Base-by-base conservation (phyloP, 2,888 invertebrate genomes). In the Unio pictorum region DNA sequence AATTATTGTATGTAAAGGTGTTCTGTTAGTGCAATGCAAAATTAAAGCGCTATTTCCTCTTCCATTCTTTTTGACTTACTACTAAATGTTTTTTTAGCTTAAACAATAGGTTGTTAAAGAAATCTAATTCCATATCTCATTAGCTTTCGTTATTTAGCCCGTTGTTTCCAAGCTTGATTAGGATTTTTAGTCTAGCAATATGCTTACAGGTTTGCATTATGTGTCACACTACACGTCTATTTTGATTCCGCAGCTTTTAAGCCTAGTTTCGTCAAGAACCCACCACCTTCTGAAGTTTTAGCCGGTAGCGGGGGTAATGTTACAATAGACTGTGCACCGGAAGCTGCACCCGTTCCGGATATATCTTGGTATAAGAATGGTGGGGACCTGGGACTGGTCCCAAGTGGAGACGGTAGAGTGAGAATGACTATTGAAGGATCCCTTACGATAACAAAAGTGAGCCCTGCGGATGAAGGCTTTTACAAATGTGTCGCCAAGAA, bases 361-460 rank as follows among this genome's bases (percentile, higher is more conserved):
- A 96, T 96, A 86, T 93, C 93, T 58, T 98, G 98, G 98, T 95
- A 94, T 84, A 96, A 96, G 88, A 95, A 96, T 91, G 95, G 94
- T 54, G 68, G 66, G 26, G 55, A 34, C 18, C 65, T 73, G 59
- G 63, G 66, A 28, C 15, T 45, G 15, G 15, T 45, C 45, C 45
- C 45, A 45, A 56, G 61, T 28, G 70, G 67, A 54, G 71, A 71
- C 55, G 56, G 18, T 6, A 59, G 70, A 23, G 59, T 55, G 15
- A 34, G 65, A 57, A 55, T 73, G 15, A 60, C 62, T 6, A 26
- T 67, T 7, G 75, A 93, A 89, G 98, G 98, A 0, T 96, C 95
- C 88, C 92, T 98, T 8, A 93, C 95, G 61, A 95, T 98, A 71
- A 93, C 94, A 1, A 71, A 77, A 11, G 61, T 88, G 8, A 71